Conservation (phyloP, 2,797 vertebrate species). For the Girardinus metallicus region DNA sequence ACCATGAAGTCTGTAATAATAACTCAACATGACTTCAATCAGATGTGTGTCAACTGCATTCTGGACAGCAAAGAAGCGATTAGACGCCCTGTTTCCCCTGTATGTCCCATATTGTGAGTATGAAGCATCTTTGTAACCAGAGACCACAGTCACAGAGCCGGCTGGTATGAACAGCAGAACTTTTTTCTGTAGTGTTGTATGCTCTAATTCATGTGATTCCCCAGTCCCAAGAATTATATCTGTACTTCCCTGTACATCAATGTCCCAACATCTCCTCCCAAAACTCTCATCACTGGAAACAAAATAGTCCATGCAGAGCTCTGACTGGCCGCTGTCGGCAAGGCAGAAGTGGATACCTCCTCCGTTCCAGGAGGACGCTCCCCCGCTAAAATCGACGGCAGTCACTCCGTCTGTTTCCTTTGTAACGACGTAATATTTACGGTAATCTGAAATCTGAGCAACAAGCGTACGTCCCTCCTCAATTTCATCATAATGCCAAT, state of each 20-base stretch:
- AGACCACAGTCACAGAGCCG: background rate
- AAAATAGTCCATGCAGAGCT: constrained; percentile 46
- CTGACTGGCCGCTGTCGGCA: constrained; percentile 40
- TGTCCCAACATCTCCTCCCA: constrained; percentile 20
- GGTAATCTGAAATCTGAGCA: background rate
- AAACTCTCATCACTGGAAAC: no score
- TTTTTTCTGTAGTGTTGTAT: constrained; percentile 10
- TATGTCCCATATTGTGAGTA: constrained; percentile 53
- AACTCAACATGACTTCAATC: constrained; percentile 59
- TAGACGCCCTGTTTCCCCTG: constrained; percentile 51
- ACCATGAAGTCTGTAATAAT: constrained; percentile 62
- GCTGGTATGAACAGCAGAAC: constrained; percentile 22
- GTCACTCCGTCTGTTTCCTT: constrained; percentile 4
- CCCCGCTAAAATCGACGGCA: constrained; percentile 45
- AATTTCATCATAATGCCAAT: constrained; percentile 47
- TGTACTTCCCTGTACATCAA: constrained; percentile 30
- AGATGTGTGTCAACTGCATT: background rate
- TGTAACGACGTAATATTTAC: no score
- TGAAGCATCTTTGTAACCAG: background rate
- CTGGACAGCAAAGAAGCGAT: constrained; percentile 64
- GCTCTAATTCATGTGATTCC: constrained; percentile 48
- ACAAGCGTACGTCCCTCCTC: constrained; percentile 41
- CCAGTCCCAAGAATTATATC: constrained; percentile 63
- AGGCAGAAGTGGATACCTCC: constrained; percentile 56
- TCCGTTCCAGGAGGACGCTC: constrained; percentile 53